A percentile compares a stretch with the other conserved stretches of the same genome.
phyloP scores from a whole-genome alignment of 1,140 invertebrate genomes.

The Nymphalis io region DNA sequence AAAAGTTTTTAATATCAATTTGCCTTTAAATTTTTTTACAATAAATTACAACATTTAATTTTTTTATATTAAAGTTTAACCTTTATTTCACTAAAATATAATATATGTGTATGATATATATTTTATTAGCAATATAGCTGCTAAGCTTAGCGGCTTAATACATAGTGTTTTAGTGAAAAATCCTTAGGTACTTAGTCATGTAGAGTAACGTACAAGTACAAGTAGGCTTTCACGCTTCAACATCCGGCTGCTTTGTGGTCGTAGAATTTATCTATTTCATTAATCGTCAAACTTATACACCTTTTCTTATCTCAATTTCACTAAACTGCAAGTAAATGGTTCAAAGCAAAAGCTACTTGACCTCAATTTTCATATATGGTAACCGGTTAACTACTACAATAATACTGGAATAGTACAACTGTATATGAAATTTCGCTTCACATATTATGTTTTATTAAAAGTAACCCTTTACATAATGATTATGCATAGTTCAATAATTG shows the following conservation, averaged over 20 bases:
- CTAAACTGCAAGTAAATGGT: conserved; percentile 33
- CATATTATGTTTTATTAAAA: background rate
- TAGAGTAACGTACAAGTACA: background rate
- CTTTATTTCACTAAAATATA: no score
- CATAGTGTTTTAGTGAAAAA: no score
- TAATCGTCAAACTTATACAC: conserved; percentile 47
- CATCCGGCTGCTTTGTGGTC: conserved; percentile 36
- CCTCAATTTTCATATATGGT: background rate
- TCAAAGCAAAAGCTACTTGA: conserved; percentile 31
- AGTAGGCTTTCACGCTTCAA: conserved; percentile 45
- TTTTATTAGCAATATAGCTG: no score
- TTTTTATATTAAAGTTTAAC: no score
- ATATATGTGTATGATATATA: no score
- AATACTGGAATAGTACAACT: background rate
- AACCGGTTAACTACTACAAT: background rate
- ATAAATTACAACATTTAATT: no score
- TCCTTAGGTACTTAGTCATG: no score
- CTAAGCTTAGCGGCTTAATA: no score
- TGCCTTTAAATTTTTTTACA: no score
- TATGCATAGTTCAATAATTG: no score
- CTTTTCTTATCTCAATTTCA: conserved; percentile 56
- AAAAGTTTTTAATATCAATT: no score
- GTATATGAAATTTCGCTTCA: background rate
- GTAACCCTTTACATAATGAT: background rate
- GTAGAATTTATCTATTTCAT: conserved; percentile 40